Conservation (phyloP, 1,140 invertebrate genomes). For the Aphelenchoides fujianensis region DNA sequence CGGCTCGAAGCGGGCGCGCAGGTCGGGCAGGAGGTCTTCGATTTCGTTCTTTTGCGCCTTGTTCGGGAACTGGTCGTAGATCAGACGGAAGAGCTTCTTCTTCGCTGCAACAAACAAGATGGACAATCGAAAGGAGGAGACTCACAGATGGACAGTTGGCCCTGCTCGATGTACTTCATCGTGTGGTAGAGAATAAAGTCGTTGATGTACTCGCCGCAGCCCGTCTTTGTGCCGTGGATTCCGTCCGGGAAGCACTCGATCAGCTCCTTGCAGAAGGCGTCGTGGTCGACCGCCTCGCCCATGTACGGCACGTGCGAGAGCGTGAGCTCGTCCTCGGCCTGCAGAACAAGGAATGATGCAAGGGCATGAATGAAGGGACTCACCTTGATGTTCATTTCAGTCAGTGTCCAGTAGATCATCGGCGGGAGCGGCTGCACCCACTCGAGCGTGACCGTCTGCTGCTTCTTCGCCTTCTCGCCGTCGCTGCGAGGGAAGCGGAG, state of each 20-base stretch:
- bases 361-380: conserved; percentile 17
- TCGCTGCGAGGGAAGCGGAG: neutral
- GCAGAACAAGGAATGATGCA: conserved; percentile 24
- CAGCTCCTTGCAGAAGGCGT: conserved; percentile 37
- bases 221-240: conserved; percentile 47
- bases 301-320: conserved; percentile 51
- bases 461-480: conserved; percentile 1
- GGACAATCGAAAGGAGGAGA: neutral
- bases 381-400: conserved; percentile 46
- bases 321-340: conserved; percentile 49
- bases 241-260: conserved; percentile 48
- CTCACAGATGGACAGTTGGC: neutral
- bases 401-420: conserved; percentile 51
- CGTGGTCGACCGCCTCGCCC: conserved; percentile 43
- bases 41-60: conserved; percentile 28
- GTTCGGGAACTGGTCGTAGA: conserved; percentile 46
- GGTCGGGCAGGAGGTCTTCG: conserved; percentile 37
- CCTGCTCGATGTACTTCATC: conserved; percentile 15
- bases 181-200: conserved; percentile 46
- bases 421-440: conserved; percentile 39
- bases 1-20: conserved; percentile 44
- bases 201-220: conserved; percentile 48
- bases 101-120: conserved; percentile 22
- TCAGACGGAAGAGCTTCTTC: conserved; percentile 24
- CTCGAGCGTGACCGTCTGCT: conserved; percentile 27